Evolutionary conservation across 2,113 vertebrate genomes (phyloP), one percentile per base, ranked within the genome.

Genomic region (Cottus gobio): DNA sequence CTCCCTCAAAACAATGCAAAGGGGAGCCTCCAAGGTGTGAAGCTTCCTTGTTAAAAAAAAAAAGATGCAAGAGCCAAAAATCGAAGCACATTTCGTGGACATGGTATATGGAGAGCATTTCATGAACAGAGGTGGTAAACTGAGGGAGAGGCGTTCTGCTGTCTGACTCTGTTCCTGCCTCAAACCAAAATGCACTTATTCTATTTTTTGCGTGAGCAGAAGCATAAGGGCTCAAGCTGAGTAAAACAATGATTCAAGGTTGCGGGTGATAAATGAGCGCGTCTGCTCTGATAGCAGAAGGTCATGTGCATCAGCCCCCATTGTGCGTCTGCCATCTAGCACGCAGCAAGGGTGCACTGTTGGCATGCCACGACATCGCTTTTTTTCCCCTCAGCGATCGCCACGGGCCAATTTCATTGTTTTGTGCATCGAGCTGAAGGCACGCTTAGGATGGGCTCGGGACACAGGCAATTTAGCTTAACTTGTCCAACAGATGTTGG

Each of bases 221-320:
- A 87, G 82, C 91, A 72, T 72, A 67, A 79, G 69, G 82, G 78
- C 75, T 92, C 90, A 90, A 84, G 90, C 93, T 85, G 91, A 85
- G 92, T 90, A 89, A 93, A 93, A 92, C 90, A 92, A 91, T 92
- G 89, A 93, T 87, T 92, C 91, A 93, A 93, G 91, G 92, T 92
- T 94, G 87, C 62, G 12, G 18, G 82, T 93, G 93, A 94, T 93
- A 83, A 93, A 93, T 89, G 91, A 92, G 89, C 84, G 5, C 84
- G 92, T 92, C 92, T 92, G 86, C 86, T 79, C 87, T 88, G 90
- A 93, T 90, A 91, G 88, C 91, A 87, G 92, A 93, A 93, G 92
- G 92, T 93, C 92, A 90, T 92, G 89, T 86, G 91, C 80, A 87
- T 84, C 79, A 63, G 90, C 90, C 90, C 90, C 91, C 83, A 83